Evolutionary conservation across 2,113 vertebrate species (phyloP).

Genomic region (Gopherus evgoodei): DNA sequence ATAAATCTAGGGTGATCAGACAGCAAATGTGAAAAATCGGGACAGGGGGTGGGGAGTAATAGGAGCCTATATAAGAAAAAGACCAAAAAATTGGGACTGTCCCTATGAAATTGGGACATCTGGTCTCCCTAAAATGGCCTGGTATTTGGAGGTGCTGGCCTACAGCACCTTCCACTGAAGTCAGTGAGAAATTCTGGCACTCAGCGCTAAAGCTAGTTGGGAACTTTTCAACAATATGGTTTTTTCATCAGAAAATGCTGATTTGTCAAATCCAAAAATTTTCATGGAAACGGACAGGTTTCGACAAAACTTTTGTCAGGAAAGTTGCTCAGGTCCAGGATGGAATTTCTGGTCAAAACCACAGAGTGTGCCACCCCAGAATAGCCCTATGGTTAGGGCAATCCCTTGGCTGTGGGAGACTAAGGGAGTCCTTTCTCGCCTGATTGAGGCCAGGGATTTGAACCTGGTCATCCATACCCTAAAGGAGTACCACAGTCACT

Average conservation of each 20-base stretch:
- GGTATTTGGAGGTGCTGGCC: conserved; percentile 18
- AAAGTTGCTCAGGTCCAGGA: background rate
- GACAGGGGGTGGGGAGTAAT: too few relatives aligned
- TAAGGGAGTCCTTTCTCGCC: background rate
- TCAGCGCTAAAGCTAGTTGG: background rate
- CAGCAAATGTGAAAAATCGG: too few relatives aligned
- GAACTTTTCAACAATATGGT: background rate
- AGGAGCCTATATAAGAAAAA: too few relatives aligned
- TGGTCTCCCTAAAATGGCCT: background rate
- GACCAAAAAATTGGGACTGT: too few relatives aligned
- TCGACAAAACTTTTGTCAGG: background rate
- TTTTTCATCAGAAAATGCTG: background rate
- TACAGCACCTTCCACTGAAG: background rate
- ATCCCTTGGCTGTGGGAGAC: background rate
- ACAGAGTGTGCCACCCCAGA: background rate
- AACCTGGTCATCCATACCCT: background rate
- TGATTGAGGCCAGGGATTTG: background rate
- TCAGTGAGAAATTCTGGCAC: conserved; percentile 24
- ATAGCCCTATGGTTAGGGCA: background rate
- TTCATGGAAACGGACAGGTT: background rate
- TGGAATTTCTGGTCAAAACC: background rate
- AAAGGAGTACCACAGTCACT: background rate
- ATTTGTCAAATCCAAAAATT: background rate
- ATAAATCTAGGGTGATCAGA: background rate
- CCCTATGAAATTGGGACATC: too few relatives aligned